These are phyloP conservation scores for Linepithema humile DNA, from an alignment of 1,140 invertebrate species.

Conservation along the genomic window DNA sequence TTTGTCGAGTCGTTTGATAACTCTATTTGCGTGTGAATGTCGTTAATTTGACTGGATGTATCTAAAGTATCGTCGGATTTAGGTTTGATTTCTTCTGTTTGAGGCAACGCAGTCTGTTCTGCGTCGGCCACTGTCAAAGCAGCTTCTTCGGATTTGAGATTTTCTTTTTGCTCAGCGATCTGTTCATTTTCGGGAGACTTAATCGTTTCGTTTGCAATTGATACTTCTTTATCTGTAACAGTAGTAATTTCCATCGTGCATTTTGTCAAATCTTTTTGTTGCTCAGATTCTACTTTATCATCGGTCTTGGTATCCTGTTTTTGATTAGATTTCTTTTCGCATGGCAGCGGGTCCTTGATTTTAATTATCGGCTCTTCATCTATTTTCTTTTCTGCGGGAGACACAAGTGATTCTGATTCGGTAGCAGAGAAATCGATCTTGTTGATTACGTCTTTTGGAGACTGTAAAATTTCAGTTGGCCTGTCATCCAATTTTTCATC, in stretches of 20 bases:
- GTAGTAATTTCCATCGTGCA: neutral
- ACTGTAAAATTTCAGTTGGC: neutral
- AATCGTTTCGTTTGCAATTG: neutral
- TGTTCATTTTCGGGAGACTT: neutral
- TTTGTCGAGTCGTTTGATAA: constrained; percentile 49
- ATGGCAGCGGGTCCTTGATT: neutral
- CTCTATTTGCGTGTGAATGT: neutral
- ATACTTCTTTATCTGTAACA: neutral
- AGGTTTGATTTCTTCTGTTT: constrained; percentile 3
- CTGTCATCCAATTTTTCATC: neutral
- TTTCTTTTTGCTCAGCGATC: neutral
- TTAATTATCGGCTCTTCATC: neutral
- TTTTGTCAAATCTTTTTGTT: neutral
- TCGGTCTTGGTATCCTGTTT: neutral
- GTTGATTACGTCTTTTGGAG: neutral
- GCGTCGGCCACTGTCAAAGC: neutral
- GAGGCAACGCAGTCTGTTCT: constrained; percentile 16
- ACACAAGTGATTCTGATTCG: neutral
- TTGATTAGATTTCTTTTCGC: neutral
- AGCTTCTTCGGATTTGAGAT: neutral
- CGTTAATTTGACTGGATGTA: neutral
- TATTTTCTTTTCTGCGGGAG: neutral
- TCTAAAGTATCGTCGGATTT: neutral
- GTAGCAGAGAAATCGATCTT: neutral
- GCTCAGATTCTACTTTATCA: neutral